Conservation (phyloP, 64 coral and sea anemone species). For the Montipora sp. region DNA sequence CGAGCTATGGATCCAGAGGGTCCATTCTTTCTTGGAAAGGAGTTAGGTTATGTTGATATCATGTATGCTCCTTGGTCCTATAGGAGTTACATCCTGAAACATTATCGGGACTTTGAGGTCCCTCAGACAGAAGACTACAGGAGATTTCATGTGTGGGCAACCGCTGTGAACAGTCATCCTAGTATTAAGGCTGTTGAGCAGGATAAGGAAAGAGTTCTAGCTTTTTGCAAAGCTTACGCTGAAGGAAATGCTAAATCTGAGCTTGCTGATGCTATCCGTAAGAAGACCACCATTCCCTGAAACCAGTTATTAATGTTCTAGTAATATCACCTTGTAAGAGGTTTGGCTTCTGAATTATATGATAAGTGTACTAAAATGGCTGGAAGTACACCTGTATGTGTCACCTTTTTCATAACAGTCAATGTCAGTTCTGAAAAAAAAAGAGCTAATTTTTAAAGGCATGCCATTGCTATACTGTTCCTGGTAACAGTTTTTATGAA, state of each 20-base stretch:
- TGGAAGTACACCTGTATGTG: too few species aligned
- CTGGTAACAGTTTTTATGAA: too few species aligned
- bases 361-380: too few species aligned
- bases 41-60: conserved; percentile 57
- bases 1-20: conserved; percentile 48
- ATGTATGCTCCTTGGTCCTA: conserved; percentile 59
- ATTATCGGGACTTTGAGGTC: conserved; percentile 49
- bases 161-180: conserved; percentile 40
- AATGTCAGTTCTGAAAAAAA: too few species aligned
- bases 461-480: too few species aligned
- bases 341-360: too few species aligned
- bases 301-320: too few species aligned
- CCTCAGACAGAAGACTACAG: conserved; percentile 35
- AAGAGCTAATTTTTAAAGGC: too few species aligned
- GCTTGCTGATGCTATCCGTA: conserved; percentile 55
- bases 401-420: too few species aligned
- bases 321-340: too few species aligned
- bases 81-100: conserved; percentile 44
- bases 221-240: conserved; percentile 43
- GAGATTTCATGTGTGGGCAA: conserved; percentile 50
- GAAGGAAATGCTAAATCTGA: conserved; percentile 51
- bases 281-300: conserved; percentile 24
- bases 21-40: conserved; percentile 43
- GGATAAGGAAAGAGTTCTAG: conserved; percentile 49
- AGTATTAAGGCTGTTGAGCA: conserved; percentile 43